Percentiles rank a stretch among this genome's conserved stretches.
These are phyloP conservation scores for Thyatira batis DNA, from an alignment of 2,888 invertebrate species.

Conservation along the genomic window DNA sequence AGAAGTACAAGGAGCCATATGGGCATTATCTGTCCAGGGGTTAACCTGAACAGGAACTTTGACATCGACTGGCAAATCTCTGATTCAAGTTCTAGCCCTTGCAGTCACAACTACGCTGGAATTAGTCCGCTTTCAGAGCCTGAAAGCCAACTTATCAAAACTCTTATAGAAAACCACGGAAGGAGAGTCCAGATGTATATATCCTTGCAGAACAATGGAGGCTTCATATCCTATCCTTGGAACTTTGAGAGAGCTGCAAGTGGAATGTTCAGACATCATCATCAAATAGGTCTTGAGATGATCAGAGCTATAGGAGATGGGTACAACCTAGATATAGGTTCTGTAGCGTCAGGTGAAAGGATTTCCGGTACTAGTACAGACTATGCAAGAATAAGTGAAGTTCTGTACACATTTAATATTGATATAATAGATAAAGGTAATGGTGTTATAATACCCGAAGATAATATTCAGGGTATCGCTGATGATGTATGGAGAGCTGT, in stretches of 20 bases:
- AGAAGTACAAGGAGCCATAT: conserved; percentile 66
- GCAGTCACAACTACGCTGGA: conserved; percentile 85
- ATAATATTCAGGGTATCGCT: conserved; percentile 45
- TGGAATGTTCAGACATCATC: conserved; percentile 61
- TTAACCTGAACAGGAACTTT: conserved; percentile 90
- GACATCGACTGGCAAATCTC: conserved; percentile 85
- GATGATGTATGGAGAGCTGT: conserved; percentile 64
- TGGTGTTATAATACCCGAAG: conserved; percentile 55
- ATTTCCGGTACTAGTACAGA: conserved; percentile 66
- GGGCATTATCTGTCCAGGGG: conserved; percentile 83
- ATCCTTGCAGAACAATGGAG: conserved; percentile 89
- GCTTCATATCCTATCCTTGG: conserved; percentile 86
- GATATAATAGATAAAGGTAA: conserved; percentile 51
- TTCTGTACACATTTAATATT: conserved; percentile 57
- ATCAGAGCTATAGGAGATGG: conserved; percentile 38
- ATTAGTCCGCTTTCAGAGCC: conserved; percentile 84
- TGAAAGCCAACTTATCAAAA: conserved; percentile 82
- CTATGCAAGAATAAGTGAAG: conserved; percentile 47
- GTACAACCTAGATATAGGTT: conserved; percentile 53
- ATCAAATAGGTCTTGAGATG: conserved; percentile 56
- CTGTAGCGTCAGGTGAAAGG: conserved; percentile 52
- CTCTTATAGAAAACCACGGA: conserved; percentile 76
- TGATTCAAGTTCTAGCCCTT: conserved; percentile 82
- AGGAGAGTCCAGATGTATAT: conserved; percentile 83
- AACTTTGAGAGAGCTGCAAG: conserved; percentile 79